phyloP scores from a whole-genome alignment of 2,797 vertebrate genomes.

The Hoplostethus mediterraneus region DNA sequence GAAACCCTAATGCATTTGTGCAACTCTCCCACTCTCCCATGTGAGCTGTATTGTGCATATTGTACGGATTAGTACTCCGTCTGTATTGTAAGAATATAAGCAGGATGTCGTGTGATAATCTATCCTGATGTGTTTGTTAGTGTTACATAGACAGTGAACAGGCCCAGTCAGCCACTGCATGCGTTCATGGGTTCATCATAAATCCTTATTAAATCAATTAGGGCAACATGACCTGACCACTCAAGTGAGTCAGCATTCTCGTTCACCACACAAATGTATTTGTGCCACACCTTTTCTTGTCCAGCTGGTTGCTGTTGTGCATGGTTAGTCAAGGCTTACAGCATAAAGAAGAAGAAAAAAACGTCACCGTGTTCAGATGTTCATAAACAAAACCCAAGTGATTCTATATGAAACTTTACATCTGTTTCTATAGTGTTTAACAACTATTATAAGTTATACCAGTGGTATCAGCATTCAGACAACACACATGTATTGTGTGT shows the following conservation, averaged over 20 bases:
- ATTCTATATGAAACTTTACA: too few relatives aligned
- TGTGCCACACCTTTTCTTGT: slow-evolving; percentile 23
- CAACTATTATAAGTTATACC: too few relatives aligned
- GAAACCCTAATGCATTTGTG: background rate
- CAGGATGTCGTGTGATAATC: background rate
- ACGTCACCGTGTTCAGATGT: too few relatives aligned
- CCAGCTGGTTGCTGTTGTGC: background rate
- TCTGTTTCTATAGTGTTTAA: background rate
- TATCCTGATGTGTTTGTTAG: background rate
- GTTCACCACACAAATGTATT: background rate
- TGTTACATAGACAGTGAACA: background rate
- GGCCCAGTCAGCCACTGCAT: background rate
- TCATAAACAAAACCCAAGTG: too few relatives aligned
- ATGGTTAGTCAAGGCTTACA: background rate
- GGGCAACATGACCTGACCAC: slow-evolving; percentile 7
- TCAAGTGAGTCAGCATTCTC: background rate
- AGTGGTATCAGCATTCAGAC: background rate
- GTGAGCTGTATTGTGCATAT: too few relatives aligned
- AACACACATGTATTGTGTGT: too few relatives aligned
- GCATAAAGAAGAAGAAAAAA: too few relatives aligned
- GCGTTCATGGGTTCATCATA: background rate
- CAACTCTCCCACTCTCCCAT: too few relatives aligned
- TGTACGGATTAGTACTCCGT: background rate
- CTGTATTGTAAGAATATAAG: background rate
- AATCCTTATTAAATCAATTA: slow-evolving; percentile 39